Evolutionary conservation across 2,113 vertebrate species (phyloP).

Genomic region (Planiliza haematocheilus): DNA sequence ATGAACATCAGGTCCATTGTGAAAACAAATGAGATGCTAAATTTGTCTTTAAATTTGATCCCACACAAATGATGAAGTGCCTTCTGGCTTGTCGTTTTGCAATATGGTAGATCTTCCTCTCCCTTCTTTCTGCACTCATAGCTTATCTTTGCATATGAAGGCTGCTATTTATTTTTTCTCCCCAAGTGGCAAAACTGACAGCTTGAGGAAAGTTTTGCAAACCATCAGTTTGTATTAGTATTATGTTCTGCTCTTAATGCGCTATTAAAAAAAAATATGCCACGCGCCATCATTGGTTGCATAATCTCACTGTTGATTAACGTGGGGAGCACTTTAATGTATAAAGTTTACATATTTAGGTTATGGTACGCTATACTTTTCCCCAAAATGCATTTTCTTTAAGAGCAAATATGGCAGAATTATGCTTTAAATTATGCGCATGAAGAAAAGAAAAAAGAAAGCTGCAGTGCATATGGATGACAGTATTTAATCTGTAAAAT

Average conservation of each 20-base stretch:
- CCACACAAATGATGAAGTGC: constrained; percentile 75
- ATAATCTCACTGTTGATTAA: constrained; percentile 62
- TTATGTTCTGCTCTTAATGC: constrained; percentile 58
- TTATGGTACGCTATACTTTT: constrained; percentile 54
- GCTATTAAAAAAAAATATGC: constrained; percentile 47
- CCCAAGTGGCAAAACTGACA: constrained; percentile 32
- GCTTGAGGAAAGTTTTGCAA: constrained; percentile 50
- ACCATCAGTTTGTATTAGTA: constrained; percentile 52
- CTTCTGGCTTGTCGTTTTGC: constrained; percentile 76
- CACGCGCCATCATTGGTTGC: constrained; percentile 44
- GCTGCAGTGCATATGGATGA: constrained; percentile 60
- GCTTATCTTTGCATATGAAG: constrained; percentile 25
- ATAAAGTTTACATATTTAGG: constrained; percentile 73
- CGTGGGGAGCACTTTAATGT: constrained; percentile 78
- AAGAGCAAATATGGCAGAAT: constrained; percentile 40
- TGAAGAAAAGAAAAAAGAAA: constrained; percentile 38
- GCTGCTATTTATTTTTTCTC: constrained; percentile 45
- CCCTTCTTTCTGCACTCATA: constrained; percentile 22
- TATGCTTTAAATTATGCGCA: constrained; percentile 60
- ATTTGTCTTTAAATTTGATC: constrained; percentile 54
- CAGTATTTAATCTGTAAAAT: constrained; percentile 69
- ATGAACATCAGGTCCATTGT: constrained; percentile 26
- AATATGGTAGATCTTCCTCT: constrained; percentile 56
- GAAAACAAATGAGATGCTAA: constrained; percentile 35
- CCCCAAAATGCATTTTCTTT: constrained; percentile 30